Conservation (phyloP, 2,113 vertebrate species). For the Myocastor coypus region DNA sequence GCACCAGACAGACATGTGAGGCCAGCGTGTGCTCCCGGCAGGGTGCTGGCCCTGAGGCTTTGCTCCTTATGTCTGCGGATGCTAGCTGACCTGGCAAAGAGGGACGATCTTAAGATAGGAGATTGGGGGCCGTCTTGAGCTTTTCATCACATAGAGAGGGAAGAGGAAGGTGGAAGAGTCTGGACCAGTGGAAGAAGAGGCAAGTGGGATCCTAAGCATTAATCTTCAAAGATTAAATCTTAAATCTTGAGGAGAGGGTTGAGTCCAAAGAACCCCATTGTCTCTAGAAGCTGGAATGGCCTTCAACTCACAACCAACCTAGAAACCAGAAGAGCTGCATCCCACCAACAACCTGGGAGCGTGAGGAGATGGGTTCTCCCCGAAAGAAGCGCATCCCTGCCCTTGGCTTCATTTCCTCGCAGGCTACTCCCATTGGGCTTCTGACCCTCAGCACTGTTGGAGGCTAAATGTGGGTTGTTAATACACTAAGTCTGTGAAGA, state of each 20-base stretch:
- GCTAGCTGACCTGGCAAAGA: neutral
- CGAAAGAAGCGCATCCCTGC: neutral
- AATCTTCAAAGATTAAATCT: neutral
- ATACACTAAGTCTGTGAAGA: neutral
- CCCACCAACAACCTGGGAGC: neutral
- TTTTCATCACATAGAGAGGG: neutral
- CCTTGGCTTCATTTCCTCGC: neutral
- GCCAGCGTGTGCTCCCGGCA: neutral
- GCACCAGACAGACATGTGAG: too few species aligned
- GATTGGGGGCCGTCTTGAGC: neutral
- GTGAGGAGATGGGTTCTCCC: neutral
- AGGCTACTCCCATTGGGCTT: neutral
- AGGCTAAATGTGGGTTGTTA: neutral
- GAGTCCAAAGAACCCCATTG: neutral
- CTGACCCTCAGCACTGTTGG: neutral
- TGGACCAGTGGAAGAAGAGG: neutral
- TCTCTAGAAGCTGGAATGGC: neutral
- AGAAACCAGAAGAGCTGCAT: neutral
- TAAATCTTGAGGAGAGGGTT: neutral
- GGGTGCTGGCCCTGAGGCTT: neutral
- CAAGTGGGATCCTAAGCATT: fast-evolving
- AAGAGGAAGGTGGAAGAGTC: neutral
- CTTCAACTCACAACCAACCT: neutral
- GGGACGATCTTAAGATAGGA: neutral
- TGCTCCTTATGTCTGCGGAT: neutral